phyloP scores from a whole-genome alignment of 2,113 vertebrate species.

The Actinemys pallida region DNA sequence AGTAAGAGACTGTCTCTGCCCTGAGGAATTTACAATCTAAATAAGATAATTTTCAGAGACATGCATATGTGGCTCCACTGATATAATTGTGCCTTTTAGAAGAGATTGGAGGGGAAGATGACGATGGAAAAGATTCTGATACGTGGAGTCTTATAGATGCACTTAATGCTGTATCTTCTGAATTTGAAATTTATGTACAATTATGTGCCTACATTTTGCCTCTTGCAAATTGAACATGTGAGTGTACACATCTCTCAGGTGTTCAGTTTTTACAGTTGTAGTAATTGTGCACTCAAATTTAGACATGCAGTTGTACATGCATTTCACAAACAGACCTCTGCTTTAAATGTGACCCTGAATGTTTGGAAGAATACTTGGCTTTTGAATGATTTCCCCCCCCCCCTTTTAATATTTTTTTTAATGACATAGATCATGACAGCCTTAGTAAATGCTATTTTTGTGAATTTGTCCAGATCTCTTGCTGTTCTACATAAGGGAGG shows the following conservation, averaged over 20 bases:
- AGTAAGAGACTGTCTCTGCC: accelerated
- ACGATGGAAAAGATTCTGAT: accelerated
- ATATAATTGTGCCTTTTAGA: not conserved
- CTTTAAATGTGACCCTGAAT: accelerated
- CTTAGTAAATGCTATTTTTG: accelerated
- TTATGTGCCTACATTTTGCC: not conserved
- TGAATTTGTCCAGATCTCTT: accelerated
- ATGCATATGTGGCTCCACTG: accelerated
- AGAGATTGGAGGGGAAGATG: accelerated
- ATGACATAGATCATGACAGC: accelerated
- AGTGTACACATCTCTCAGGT: not conserved
- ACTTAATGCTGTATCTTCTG: not conserved
- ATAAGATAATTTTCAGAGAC: not conserved
- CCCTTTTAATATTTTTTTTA: accelerated
- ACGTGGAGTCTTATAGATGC: accelerated
- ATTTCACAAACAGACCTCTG: accelerated
- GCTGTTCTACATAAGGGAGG: not conserved
- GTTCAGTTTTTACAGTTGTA: not conserved
- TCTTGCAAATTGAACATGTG: accelerated
- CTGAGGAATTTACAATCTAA: not conserved
- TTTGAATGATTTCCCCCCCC: accelerated
- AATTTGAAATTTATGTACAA: not conserved
- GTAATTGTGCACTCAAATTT: accelerated
- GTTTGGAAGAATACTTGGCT: not conserved
- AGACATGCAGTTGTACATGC: accelerated